phyloP scores from a whole-genome alignment of 2,888 invertebrate species.

The Nomada fabriciana region DNA sequence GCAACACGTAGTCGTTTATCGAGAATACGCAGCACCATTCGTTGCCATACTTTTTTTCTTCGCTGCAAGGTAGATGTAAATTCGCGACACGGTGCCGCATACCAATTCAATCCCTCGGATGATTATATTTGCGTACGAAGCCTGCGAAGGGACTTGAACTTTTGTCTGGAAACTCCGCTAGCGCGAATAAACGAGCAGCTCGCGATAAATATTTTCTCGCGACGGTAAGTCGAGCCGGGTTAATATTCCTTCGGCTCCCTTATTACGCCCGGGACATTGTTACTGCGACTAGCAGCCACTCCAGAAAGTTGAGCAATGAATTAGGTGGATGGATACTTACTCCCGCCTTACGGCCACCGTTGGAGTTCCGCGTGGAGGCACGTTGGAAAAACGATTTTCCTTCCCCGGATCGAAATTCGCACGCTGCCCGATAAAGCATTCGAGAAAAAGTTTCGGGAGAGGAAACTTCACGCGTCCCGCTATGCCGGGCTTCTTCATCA shows the following conservation, averaged over 20 bases:
- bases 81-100: background rate
- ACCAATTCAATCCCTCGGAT: constrained; percentile 15
- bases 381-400: constrained; percentile 11
- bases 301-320: constrained; percentile 46
- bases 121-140: constrained; percentile 9
- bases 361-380: background rate
- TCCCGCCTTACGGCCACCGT: constrained; percentile 11
- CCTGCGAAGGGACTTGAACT: constrained; percentile 14
- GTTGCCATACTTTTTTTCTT: too few relatives aligned
- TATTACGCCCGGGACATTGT: constrained; percentile 38
- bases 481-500: background rate
- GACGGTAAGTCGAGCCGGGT: constrained; percentile 14
- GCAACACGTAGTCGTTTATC: too few relatives aligned
- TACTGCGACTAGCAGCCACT: constrained; percentile 30
- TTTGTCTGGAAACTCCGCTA: background rate
- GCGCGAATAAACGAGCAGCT: constrained; percentile 15
- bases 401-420: constrained; percentile 21
- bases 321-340: constrained; percentile 44
- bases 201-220: constrained; percentile 48
- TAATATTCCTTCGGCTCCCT: constrained; percentile 43
- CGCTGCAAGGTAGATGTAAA: too few relatives aligned
- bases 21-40: too few relatives aligned
- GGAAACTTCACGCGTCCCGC: constrained; percentile 23
- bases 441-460: constrained; percentile 26
- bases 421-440: constrained; percentile 29